phyloP scores from a whole-genome alignment of 64 coral and sea anemone genomes.

The Astreopora myriophthalma region DNA sequence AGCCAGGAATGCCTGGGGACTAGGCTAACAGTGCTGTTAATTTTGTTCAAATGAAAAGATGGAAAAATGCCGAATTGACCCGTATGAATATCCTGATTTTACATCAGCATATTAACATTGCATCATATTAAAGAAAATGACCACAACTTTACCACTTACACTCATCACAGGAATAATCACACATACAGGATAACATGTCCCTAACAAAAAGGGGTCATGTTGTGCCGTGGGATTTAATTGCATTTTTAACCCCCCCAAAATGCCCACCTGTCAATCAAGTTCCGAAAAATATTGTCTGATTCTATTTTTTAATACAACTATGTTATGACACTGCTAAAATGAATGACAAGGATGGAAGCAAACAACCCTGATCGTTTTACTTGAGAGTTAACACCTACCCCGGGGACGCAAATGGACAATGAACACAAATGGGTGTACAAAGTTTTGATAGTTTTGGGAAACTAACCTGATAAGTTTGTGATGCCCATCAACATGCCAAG shows the following conservation, averaged over 20 bases:
- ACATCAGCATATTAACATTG: not conserved
- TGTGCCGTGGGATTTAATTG: not conserved
- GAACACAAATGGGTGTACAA: not conserved
- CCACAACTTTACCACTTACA: not conserved
- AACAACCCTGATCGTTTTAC: not conserved
- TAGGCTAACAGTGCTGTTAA: not conserved
- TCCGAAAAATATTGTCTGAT: not conserved
- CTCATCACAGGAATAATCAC: not conserved
- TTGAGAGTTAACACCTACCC: not conserved
- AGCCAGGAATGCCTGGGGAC: too few species aligned
- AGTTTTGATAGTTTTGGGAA: slow-evolving; percentile 10
- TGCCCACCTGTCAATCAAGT: not conserved
- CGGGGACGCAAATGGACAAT: not conserved
- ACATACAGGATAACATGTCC: not conserved
- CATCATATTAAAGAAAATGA: not conserved
- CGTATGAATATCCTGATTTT: not conserved
- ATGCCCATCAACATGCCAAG: slow-evolving; percentile 19
- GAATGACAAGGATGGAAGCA: not conserved
- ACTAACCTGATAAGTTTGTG: slow-evolving; percentile 53
- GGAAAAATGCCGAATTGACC: not conserved
- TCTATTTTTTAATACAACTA: not conserved
- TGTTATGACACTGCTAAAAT: not conserved
- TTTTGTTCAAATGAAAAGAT: not conserved
- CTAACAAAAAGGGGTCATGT: not conserved
- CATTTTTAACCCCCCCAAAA: not conserved